A percentile compares a stretch with the other conserved stretches of the same genome.
Conservation (phyloP, 92 coral and sea anemone species). For the Epizoanthus rinbou region DNA sequence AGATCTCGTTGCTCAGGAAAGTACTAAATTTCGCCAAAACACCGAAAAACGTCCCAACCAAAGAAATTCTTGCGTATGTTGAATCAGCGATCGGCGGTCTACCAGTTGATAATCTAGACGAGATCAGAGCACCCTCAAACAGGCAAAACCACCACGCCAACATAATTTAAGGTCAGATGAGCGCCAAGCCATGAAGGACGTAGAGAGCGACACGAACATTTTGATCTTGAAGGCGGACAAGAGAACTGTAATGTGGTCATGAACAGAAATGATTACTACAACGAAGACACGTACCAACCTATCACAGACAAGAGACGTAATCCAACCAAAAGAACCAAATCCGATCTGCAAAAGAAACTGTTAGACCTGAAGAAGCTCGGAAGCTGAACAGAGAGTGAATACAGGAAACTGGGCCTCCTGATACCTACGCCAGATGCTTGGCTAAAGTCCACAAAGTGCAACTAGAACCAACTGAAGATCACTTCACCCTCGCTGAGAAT, state of each 20-base stretch:
- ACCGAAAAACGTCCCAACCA: constrained; percentile 25
- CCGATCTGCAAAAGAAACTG: constrained; percentile 26
- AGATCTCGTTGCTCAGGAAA: constrained; percentile 38
- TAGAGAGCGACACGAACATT: constrained; percentile 11
- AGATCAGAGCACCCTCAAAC: constrained; percentile 21
- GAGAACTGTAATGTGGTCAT: constrained; percentile 33
- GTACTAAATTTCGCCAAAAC: constrained; percentile 44
- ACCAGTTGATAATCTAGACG: constrained; percentile 8
- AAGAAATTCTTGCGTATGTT: constrained; percentile 47
- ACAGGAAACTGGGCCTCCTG: constrained; percentile 18
- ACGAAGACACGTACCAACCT: constrained; percentile 15
- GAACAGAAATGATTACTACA: too few species aligned
- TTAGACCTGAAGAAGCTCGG: constrained; percentile 12
- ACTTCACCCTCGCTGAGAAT: not conserved
- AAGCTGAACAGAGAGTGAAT: constrained; percentile 25
- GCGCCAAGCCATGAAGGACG: not conserved
- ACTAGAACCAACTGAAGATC: not conserved
- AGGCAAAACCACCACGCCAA: constrained; percentile 27
- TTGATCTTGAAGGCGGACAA: constrained; percentile 19
- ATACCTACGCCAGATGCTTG: constrained; percentile 23
- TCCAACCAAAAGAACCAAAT: constrained; percentile 31
- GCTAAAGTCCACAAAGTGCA: constrained; percentile 37
- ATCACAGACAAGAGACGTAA: constrained; percentile 40
- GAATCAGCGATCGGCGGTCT: constrained; percentile 41
- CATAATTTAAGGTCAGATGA: constrained; percentile 27